A percentile compares a stretch with the other conserved stretches of the same genome.
Evolutionary conservation across 2,888 invertebrate genomes (phyloP).

Genomic region (Drosophila pegasa): DNA sequence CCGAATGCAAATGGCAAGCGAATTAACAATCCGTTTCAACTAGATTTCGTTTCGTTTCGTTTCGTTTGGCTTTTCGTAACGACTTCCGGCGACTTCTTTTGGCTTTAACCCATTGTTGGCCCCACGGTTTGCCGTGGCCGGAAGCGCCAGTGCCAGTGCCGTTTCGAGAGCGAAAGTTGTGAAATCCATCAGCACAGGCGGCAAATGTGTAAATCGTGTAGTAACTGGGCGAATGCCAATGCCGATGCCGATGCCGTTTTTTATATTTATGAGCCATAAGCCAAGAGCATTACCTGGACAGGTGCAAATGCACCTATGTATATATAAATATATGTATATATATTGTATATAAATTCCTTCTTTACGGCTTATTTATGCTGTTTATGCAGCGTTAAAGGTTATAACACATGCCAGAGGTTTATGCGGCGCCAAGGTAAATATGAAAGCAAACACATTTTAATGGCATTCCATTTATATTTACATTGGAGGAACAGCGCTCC

Average conservation of each 20-base stretch:
- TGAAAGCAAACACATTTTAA: slow-evolving; percentile 76
- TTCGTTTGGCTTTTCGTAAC: slow-evolving; percentile 53
- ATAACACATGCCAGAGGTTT: slow-evolving; percentile 44
- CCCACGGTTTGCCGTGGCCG: slow-evolving; percentile 26
- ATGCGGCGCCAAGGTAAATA: slow-evolving; percentile 69
- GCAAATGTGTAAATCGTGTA: slow-evolving; percentile 70
- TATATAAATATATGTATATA: background rate
- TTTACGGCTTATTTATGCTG: slow-evolving; percentile 71
- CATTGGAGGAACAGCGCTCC: slow-evolving; percentile 45
- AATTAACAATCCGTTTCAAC: slow-evolving; percentile 71
- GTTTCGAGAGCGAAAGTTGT: slow-evolving; percentile 74
- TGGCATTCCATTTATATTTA: slow-evolving; percentile 73
- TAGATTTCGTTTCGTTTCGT: slow-evolving; percentile 31
- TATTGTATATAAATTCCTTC: slow-evolving; percentile 17
- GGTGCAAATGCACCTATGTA: slow-evolving; percentile 13
- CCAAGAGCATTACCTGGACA: slow-evolving; percentile 11
- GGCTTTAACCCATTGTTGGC: slow-evolving; percentile 68
- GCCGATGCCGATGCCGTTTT: background rate
- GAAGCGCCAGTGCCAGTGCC: slow-evolving; percentile 55
- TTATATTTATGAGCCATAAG: slow-evolving; percentile 31
- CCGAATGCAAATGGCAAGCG: slow-evolving; percentile 64
- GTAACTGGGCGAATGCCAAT: slow-evolving; percentile 19
- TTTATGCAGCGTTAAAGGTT: slow-evolving; percentile 78
- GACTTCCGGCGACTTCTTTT: slow-evolving; percentile 61
- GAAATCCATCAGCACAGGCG: slow-evolving; percentile 54